Conservation (phyloP, 2,888 invertebrate species). For the Ophioninae sp. region DNA sequence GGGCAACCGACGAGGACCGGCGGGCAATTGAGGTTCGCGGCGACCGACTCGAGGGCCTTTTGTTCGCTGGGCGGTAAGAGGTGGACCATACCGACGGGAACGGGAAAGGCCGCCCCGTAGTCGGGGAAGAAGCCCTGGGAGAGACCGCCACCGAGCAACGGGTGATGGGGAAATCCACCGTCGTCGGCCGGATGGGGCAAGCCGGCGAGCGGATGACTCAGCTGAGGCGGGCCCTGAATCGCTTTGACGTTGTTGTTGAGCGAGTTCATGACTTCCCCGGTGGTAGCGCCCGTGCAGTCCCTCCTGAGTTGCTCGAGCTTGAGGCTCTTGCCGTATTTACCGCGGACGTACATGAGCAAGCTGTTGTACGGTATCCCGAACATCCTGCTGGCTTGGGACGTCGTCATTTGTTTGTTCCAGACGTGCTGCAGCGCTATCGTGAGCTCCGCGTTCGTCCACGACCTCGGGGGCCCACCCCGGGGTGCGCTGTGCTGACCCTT, state of each 20-base stretch:
- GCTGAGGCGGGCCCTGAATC: slow-evolving; percentile 78
- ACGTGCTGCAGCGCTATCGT: slow-evolving; percentile 95
- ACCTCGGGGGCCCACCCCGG: slow-evolving; percentile 93
- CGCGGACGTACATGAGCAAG: slow-evolving; percentile 94
- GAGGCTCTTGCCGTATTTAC: slow-evolving; percentile 95
- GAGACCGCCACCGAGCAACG: slow-evolving; percentile 79
- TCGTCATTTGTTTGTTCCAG: slow-evolving; percentile 98
- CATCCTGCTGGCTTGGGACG: slow-evolving; percentile 94
- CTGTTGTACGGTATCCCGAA: slow-evolving; percentile 97
- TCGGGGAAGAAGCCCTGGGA: slow-evolving; percentile 92
- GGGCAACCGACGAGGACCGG: slow-evolving; percentile 81
- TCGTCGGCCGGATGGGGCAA: slow-evolving; percentile 74
- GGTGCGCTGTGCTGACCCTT: slow-evolving; percentile 96
- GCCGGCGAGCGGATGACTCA: slow-evolving; percentile 73
- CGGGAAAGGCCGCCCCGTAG: slow-evolving; percentile 89
- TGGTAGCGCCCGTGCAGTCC: slow-evolving; percentile 92
- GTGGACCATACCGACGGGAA: slow-evolving; percentile 93
- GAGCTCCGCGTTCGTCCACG: slow-evolving; percentile 95
- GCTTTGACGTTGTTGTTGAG: slow-evolving; percentile 83
- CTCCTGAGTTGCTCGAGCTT: slow-evolving; percentile 93
- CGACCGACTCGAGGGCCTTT: slow-evolving; percentile 84
- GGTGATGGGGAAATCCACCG: slow-evolving; percentile 74
- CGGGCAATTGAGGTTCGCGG: slow-evolving; percentile 83
- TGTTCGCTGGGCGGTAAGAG: slow-evolving; percentile 91
- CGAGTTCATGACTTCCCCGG: slow-evolving; percentile 85